Evolutionary conservation across 2,113 vertebrate genomes (phyloP).

Genomic region (Burhinus oedicnemus): DNA sequence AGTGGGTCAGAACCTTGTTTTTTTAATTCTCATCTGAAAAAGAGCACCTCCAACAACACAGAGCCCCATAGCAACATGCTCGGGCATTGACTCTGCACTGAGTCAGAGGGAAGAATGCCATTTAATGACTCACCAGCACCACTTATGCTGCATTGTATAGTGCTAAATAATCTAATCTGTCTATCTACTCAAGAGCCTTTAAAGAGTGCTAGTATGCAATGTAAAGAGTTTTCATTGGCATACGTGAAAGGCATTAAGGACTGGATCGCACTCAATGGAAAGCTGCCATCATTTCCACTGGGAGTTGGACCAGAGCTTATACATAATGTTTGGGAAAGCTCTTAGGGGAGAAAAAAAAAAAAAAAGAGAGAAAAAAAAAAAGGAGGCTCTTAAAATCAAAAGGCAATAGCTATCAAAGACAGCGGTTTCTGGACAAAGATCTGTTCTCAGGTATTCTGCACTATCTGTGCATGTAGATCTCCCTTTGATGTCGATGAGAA

Average conservation of each 20-base stretch:
- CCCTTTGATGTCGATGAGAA: slow-evolving; percentile 51
- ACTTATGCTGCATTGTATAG: slow-evolving; percentile 52
- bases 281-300: slow-evolving; percentile 34
- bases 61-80: slow-evolving; percentile 60
- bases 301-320: neutral
- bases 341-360: neutral
- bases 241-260: slow-evolving; percentile 52
- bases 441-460: slow-evolving; percentile 19
- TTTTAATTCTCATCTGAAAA: neutral
- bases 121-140: slow-evolving; percentile 61
- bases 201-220: slow-evolving; percentile 52
- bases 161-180: slow-evolving; percentile 70
- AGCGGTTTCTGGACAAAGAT: slow-evolving; percentile 44
- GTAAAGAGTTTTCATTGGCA: slow-evolving; percentile 58
- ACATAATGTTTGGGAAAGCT: neutral
- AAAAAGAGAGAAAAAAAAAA: neutral
- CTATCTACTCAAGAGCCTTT: slow-evolving; percentile 53
- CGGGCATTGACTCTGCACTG: slow-evolving; percentile 49
- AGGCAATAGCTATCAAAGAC: slow-evolving; percentile 46
- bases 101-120: slow-evolving; percentile 65
- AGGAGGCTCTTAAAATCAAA: slow-evolving; percentile 5
- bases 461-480: slow-evolving; percentile 48
- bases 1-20: neutral
- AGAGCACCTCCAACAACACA: slow-evolving; percentile 48
- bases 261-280: slow-evolving; percentile 12